Percentiles rank a stretch among this genome's conserved stretches.
Conservation (phyloP, 2,113 vertebrate genomes). For the Chinchilla lanigera region DNA sequence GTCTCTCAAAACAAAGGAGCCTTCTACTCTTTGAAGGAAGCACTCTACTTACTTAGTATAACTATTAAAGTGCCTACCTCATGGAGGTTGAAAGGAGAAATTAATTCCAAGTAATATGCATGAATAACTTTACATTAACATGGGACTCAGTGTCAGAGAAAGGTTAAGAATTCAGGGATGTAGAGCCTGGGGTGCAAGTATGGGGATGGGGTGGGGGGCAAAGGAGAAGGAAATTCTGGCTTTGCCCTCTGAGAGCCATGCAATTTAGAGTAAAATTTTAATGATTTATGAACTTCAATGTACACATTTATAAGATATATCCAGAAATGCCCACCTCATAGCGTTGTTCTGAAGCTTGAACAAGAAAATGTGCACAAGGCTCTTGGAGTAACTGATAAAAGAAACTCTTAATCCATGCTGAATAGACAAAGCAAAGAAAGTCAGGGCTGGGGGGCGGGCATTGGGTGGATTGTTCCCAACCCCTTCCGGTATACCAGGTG, state of each 20-base stretch:
- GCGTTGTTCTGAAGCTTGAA: slow-evolving; percentile 35
- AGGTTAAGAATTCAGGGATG: not conserved
- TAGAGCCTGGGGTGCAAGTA: not conserved
- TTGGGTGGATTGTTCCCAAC: not conserved
- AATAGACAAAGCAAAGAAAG: slow-evolving; percentile 70
- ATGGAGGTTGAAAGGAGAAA: slow-evolving; percentile 38
- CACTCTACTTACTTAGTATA: not conserved
- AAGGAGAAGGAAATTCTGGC: not conserved
- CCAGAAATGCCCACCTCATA: not conserved
- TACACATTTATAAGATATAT: slow-evolving; percentile 14
- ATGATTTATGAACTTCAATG: slow-evolving; percentile 43
- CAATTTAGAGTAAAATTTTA: slow-evolving; percentile 13
- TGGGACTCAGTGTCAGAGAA: not conserved
- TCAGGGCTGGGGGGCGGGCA: not conserved
- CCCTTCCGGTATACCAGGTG: not conserved
- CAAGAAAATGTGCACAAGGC: slow-evolving; percentile 9
- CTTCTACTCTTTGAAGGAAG: slow-evolving; percentile 24
- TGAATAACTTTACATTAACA: slow-evolving; percentile 50
- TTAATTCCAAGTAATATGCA: slow-evolving; percentile 67
- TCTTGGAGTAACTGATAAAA: slow-evolving; percentile 27
- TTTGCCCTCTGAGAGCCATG: not conserved
- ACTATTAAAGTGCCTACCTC: not conserved
- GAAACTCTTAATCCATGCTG: not conserved
- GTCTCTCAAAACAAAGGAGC: not conserved
- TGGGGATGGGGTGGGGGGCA: not conserved